These are phyloP conservation scores for Falco berigora DNA, from an alignment of 2,797 vertebrate genomes.

Conservation along the genomic window DNA sequence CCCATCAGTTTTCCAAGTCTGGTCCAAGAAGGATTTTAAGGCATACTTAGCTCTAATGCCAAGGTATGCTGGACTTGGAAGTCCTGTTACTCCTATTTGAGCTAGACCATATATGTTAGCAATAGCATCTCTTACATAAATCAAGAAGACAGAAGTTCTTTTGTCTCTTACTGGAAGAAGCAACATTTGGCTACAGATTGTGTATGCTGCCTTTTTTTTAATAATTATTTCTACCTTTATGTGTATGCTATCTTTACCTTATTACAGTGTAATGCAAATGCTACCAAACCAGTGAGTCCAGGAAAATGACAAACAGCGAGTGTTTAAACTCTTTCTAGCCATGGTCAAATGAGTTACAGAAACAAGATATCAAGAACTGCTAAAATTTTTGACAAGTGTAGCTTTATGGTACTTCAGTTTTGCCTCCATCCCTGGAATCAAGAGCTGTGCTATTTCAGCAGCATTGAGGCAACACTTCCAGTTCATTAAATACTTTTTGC, in stretches of 20 bases:
- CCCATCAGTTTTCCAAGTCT: background rate
- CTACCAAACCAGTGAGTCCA: background rate
- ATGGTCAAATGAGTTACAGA: background rate
- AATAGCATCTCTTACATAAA: background rate
- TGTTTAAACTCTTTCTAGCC: background rate
- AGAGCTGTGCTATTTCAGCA: background rate
- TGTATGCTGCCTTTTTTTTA: too few species aligned
- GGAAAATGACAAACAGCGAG: background rate
- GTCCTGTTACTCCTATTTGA: background rate
- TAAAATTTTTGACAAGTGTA: background rate
- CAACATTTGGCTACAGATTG: background rate
- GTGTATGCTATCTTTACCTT: too few species aligned
- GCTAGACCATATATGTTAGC: background rate
- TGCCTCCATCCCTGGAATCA: background rate
- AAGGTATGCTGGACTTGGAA: background rate
- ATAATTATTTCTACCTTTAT: too few species aligned
- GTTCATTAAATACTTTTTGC: background rate
- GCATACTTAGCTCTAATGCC: background rate
- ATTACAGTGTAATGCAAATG: background rate
- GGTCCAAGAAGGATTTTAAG: background rate
- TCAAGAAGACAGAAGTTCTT: background rate
- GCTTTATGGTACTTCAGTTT: background rate
- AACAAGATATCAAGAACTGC: background rate
- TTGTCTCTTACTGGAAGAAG: background rate
- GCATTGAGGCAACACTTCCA: background rate